Conservation (phyloP, 2,888 invertebrate species). For the Amblyteles armatorius region DNA sequence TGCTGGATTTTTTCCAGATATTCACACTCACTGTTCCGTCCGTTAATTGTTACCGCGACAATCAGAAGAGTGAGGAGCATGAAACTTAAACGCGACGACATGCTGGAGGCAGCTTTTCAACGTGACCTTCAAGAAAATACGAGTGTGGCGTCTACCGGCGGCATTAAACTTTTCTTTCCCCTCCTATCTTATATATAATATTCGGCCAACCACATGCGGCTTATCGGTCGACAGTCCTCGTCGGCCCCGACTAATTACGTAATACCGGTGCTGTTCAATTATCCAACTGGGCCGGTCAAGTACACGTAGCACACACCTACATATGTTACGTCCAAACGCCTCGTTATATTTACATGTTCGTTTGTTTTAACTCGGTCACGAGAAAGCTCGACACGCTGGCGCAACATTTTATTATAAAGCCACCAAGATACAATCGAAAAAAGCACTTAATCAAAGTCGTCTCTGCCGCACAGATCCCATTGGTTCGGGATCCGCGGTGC, state of each 20-base stretch:
- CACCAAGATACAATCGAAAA: too few species aligned
- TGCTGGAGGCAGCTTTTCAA: slow-evolving; percentile 24
- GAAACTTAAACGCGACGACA: slow-evolving; percentile 48
- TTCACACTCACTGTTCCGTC: slow-evolving; percentile 30
- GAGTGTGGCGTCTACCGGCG: slow-evolving; percentile 51
- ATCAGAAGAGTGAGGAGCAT: slow-evolving; percentile 31
- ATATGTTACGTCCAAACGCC: slow-evolving; percentile 27
- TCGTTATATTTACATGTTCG: not conserved
- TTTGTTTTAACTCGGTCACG: not conserved
- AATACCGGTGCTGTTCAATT: slow-evolving; percentile 1
- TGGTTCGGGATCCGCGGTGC: too few species aligned
- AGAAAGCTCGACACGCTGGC: not conserved
- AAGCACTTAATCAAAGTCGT: too few species aligned
- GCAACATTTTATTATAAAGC: not conserved
- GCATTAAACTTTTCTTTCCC: slow-evolving; percentile 57
- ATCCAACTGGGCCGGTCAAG: slow-evolving; percentile 22
- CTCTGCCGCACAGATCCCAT: too few species aligned
- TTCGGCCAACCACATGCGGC: slow-evolving; percentile 25
- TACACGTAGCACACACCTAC: slow-evolving; percentile 10
- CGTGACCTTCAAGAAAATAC: slow-evolving; percentile 51
- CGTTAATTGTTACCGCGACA: slow-evolving; percentile 32
- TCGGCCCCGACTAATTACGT: slow-evolving; percentile 32
- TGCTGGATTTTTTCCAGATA: too few species aligned
- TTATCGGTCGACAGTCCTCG: slow-evolving; percentile 23
- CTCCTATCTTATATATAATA: slow-evolving; percentile 64